phyloP scores from a whole-genome alignment of 1,140 invertebrate genomes.

The Bombus polaris region DNA sequence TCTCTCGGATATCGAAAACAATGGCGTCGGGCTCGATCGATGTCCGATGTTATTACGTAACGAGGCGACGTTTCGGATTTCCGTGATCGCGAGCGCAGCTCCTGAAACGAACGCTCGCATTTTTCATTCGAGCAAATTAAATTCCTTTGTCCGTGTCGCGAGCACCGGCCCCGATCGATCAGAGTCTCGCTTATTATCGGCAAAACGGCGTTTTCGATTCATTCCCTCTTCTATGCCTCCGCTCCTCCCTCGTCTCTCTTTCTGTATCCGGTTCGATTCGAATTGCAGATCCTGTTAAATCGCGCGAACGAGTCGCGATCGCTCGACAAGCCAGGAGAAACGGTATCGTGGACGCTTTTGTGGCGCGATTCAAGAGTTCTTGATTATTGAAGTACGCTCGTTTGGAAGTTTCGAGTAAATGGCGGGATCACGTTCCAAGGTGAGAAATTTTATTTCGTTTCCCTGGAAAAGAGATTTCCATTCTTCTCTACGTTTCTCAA shows the following conservation, averaged over 20 bases:
- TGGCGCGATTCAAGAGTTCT: background rate
- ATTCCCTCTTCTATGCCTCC: background rate
- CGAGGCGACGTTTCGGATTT: conserved; percentile 50
- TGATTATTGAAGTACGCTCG: background rate
- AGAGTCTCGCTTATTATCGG: conserved; percentile 43
- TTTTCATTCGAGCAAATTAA: conserved; percentile 55
- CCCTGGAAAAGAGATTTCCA: no score
- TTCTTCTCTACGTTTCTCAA: background rate
- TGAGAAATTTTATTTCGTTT: background rate
- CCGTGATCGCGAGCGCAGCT: conserved; percentile 1
- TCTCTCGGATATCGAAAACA: conserved; percentile 5
- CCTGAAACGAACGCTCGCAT: conserved; percentile 32
- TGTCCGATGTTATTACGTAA: conserved; percentile 31
- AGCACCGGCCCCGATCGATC: conserved; percentile 37
- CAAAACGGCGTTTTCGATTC: conserved; percentile 31
- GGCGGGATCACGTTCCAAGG: background rate
- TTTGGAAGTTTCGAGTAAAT: background rate
- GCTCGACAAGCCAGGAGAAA: conserved; percentile 1
- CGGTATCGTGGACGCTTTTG: conserved; percentile 2
- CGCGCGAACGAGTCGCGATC: conserved; percentile 16
- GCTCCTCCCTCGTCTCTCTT: background rate
- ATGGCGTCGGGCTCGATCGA: conserved; percentile 21
- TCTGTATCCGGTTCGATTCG: background rate
- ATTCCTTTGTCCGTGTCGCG: conserved; percentile 51
- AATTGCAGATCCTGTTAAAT: conserved; percentile 40